phyloP scores from a whole-genome alignment of 2,888 invertebrate species.

The Drosophila setosimentum region DNA sequence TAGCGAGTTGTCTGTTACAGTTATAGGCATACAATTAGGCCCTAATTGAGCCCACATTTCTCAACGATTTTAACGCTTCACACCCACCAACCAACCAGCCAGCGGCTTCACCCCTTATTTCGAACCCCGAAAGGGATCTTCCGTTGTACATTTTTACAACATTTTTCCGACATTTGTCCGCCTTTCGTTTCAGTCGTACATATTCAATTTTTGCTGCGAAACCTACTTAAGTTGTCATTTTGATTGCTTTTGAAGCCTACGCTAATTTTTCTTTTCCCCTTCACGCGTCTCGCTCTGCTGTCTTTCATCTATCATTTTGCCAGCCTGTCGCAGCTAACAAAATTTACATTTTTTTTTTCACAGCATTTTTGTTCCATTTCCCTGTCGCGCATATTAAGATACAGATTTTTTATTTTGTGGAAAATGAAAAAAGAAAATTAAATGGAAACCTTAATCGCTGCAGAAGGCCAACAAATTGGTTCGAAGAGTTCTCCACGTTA shows the following conservation, averaged over 20 bases:
- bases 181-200: constrained; percentile 28
- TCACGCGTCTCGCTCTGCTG: neutral
- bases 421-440: constrained; percentile 42
- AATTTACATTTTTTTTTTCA: constrained; percentile 64
- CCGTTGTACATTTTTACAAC: constrained; percentile 31
- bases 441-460: constrained; percentile 36
- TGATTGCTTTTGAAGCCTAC: constrained; percentile 78
- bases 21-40: constrained; percentile 60
- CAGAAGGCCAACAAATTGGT: constrained; percentile 32
- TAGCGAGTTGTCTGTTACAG: constrained; percentile 49
- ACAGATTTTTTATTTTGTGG: constrained; percentile 55
- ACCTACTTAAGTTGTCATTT: constrained; percentile 81
- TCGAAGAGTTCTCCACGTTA: constrained; percentile 26
- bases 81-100: neutral
- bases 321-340: constrained; percentile 62
- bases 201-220: constrained; percentile 59
- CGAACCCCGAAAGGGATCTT: constrained; percentile 3
- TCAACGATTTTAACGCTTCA: constrained; percentile 27
- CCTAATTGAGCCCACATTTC: constrained; percentile 62
- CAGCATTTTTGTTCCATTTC: constrained; percentile 16
- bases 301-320: constrained; percentile 69
- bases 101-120: constrained; percentile 23
- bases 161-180: constrained; percentile 12
- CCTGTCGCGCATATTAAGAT: constrained; percentile 48
- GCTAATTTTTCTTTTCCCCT: constrained; percentile 65